Evolutionary conservation across 2,113 vertebrate species (phyloP), one percentile per base, ranked within the genome.

Genomic region (Sinocyclocheilus anophthalmus): DNA sequence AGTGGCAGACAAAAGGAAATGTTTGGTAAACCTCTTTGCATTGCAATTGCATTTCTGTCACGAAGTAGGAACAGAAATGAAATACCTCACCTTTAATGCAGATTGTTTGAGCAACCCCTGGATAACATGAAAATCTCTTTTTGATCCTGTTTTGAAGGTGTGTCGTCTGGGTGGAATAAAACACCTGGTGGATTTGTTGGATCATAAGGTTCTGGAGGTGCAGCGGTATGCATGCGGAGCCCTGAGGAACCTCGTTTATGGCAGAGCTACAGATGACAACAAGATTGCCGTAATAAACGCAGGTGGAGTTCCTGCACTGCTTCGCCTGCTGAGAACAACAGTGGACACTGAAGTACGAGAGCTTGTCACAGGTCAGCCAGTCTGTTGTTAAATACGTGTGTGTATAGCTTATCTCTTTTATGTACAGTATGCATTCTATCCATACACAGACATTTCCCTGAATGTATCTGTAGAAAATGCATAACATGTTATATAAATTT

Each of bases 151-250:
- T 59, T 87, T 80, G 14, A 86, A 99, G 98, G 97, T 99, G 0
- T 98, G 97, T 84, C 94, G 96, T 67, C 94, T 97, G 0, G 97
- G 97, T 59, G 98, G 98, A n/a, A 97, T 99, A 92, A 98, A 99
- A 91, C 96, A 99, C 92, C 94, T 99, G 84, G 98, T 99, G 85
- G 97, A 99, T 89, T 96, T 99, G 53, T 88, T 99, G 83, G 98
- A 99, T 90, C 96, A 99, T 93, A 96, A 98, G 89, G 96, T 96
- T n/a, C 93, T 98, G 48, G 98, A 99, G 90, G 97, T 99, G 84
- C 98, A 99, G 95, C 97, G 94, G 91, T 98, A 99, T 13, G 96
- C 98, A 6, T 99, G 98, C 1, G 98, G 98, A 0, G 97, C 98
- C 0, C 93, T 99, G 90, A 95, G 97, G 88, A 99, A 99, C 91